These are phyloP conservation scores for Phoxinus dragarum DNA, from an alignment of 2,797 vertebrate genomes.

Conservation along the genomic window DNA sequence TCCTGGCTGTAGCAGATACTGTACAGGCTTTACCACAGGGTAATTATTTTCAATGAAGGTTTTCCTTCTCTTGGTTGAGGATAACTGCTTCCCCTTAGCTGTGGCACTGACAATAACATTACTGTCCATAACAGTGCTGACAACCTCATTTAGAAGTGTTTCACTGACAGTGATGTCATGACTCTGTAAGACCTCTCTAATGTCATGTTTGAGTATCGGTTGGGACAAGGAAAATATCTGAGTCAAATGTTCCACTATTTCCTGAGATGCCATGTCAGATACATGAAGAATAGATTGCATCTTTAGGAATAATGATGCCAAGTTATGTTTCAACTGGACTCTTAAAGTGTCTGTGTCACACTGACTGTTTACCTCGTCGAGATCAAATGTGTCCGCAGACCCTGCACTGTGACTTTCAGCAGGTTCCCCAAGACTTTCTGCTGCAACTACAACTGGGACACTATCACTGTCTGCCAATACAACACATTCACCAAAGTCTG, in stretches of 20 bases:
- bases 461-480: slow-evolving; percentile 38
- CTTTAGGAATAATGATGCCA: slow-evolving; percentile 14
- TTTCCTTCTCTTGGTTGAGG: slow-evolving; percentile 37
- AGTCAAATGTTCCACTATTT: slow-evolving; percentile 43
- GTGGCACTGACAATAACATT: slow-evolving; percentile 33
- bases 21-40: slow-evolving; percentile 40
- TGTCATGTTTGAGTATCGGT: slow-evolving; percentile 24
- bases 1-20: slow-evolving; percentile 43
- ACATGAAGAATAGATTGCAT: slow-evolving; percentile 39
- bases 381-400: background rate
- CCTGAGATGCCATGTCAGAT: slow-evolving; percentile 40
- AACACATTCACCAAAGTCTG: slow-evolving; percentile 45
- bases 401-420: slow-evolving; percentile 25
- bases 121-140: slow-evolving; percentile 37
- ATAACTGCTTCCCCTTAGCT: slow-evolving; percentile 36
- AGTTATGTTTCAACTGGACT: slow-evolving; percentile 19
- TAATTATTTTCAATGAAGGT: slow-evolving; percentile 28
- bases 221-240: slow-evolving; percentile 30
- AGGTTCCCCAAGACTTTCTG: slow-evolving; percentile 26
- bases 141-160: slow-evolving; percentile 27
- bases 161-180: slow-evolving; percentile 38
- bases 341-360: slow-evolving; percentile 33
- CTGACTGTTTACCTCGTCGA: slow-evolving; percentile 10
- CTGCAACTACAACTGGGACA: slow-evolving; percentile 10
- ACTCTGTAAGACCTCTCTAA: slow-evolving; percentile 22